Evolutionary conservation across 2,888 invertebrate species (phyloP), one percentile per base, ranked within the genome.

Genomic region (Caenorhabditis auriculariae): DNA sequence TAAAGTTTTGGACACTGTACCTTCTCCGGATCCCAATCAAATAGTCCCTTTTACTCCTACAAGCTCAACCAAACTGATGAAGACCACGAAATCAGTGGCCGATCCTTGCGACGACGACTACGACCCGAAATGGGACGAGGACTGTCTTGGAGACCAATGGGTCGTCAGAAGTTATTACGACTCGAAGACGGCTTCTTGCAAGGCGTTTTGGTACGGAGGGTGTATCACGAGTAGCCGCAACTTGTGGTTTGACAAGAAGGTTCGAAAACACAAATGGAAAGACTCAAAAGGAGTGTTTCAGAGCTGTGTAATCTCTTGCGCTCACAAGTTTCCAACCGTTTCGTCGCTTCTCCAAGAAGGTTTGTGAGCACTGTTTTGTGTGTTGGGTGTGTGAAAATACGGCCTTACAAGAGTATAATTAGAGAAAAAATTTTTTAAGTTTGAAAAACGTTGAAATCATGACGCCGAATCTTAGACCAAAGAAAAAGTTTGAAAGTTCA

Each of bases 191-290:
- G 44, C 46, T 15, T 15, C 46, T 4, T 69, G 68, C 32, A 69
- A 69, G 28, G 46, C 54, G 26, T 72, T 74, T 51, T 72, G 68
- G 69, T 74, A 67, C 48, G 74, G 72, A 32, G 72, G 72, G 42
- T 74, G 74, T 45, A 52, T 52, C 4, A 63, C 69, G 12, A 57
- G 55, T 19, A 66, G 66, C 23, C 44, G 67, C 17, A 74, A 74
- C 46, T 58, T 72, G 4, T 69, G 68, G 68, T 61, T 57, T 43
- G 65, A 69, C 38, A 58, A 58, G 50, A 55, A 68, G 49, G 67
- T 61, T 29, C 6, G 29, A 7, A 24, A 26, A 9, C 19, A 45
- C 9, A 19, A 7, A 12, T 28, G 23, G 45, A 24, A 7, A 37
- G 6, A 32, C 19, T 17, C 28, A n/a, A 15, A 2, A 43, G 24